A percentile compares a stretch with the other conserved stretches of the same genome.
phyloP scores from a whole-genome alignment of 2,113 vertebrate genomes.

The Ceuthmochares aereus region DNA sequence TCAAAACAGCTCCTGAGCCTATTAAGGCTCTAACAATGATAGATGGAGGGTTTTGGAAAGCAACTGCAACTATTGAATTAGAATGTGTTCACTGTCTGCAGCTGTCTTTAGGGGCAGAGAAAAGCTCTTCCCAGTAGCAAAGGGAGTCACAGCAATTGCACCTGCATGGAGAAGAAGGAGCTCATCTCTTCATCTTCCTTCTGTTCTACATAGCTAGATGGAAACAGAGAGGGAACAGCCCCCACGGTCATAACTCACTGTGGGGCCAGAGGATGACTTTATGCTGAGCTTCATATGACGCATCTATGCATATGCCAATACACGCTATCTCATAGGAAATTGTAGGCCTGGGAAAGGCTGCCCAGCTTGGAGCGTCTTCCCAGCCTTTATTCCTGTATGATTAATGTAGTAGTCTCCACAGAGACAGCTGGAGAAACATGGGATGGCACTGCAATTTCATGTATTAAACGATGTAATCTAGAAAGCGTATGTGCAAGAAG shows the following conservation, averaged over 20 bases:
- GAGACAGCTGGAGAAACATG: not conserved
- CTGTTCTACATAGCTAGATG: not conserved
- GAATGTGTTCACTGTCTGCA: not conserved
- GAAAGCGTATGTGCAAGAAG: not conserved
- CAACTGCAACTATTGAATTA: not conserved
- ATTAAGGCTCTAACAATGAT: not conserved
- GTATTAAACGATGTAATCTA: not conserved
- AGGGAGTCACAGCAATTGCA: not conserved
- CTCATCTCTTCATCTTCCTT: not conserved
- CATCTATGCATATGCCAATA: not conserved
- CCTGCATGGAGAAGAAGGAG: not conserved
- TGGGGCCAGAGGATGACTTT: not conserved
- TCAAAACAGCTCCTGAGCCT: not conserved
- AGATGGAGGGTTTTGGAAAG: not conserved
- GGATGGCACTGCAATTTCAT: not conserved
- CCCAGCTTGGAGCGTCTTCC: not conserved
- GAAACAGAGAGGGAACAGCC: not conserved
- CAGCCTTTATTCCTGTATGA: not conserved
- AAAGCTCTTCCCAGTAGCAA: not conserved
- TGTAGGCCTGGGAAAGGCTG: not conserved
- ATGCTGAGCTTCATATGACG: not conserved
- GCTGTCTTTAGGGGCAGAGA: not conserved
- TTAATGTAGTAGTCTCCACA: not conserved
- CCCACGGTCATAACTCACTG: not conserved
- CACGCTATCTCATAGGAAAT: not conserved